Evolutionary conservation across 2,888 invertebrate species (phyloP).

Genomic region (Neria commutata): DNA sequence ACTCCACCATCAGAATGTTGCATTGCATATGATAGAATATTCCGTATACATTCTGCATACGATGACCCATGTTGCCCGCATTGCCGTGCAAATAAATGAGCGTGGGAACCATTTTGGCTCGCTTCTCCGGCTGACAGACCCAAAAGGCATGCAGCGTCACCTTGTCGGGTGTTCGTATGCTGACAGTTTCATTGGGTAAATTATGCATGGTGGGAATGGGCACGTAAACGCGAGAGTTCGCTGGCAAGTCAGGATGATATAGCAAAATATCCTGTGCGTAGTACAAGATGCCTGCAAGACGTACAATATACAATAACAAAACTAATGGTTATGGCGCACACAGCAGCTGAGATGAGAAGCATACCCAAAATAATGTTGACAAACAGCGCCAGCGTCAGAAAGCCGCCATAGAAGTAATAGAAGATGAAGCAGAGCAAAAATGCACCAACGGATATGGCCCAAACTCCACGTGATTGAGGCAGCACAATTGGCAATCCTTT

Average conservation of each 20-base stretch:
- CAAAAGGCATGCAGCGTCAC: conserved; percentile 81
- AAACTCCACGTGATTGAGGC: conserved; percentile 67
- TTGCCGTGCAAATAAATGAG: conserved; percentile 93
- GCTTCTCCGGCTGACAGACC: conserved; percentile 74
- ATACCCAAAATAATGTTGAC: conserved; percentile 75
- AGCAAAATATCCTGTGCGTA: conserved; percentile 84
- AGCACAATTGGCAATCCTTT: conserved; percentile 31
- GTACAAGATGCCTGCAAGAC: conserved; percentile 76
- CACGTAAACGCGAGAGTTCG: conserved; percentile 86
- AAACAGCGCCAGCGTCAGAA: conserved; percentile 74
- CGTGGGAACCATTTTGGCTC: conserved; percentile 76
- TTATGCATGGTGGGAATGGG: conserved; percentile 85
- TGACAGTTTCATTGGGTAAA: conserved; percentile 84
- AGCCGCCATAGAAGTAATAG: conserved; percentile 83
- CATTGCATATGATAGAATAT: conserved; percentile 81
- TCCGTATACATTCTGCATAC: conserved; percentile 86
- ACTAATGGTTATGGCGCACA: neutral
- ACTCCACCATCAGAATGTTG: conserved; percentile 92
- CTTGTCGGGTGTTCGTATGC: conserved; percentile 77
- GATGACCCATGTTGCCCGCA: conserved; percentile 96
- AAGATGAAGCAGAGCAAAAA: conserved; percentile 76
- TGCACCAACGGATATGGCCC: conserved; percentile 78
- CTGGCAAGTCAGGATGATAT: conserved; percentile 88
- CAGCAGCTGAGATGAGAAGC: conserved; percentile 24
- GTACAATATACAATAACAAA: neutral